These are phyloP conservation scores for Ptilonorhynchus violaceus DNA, from an alignment of 2,113 vertebrate genomes.

Conservation along the genomic window DNA sequence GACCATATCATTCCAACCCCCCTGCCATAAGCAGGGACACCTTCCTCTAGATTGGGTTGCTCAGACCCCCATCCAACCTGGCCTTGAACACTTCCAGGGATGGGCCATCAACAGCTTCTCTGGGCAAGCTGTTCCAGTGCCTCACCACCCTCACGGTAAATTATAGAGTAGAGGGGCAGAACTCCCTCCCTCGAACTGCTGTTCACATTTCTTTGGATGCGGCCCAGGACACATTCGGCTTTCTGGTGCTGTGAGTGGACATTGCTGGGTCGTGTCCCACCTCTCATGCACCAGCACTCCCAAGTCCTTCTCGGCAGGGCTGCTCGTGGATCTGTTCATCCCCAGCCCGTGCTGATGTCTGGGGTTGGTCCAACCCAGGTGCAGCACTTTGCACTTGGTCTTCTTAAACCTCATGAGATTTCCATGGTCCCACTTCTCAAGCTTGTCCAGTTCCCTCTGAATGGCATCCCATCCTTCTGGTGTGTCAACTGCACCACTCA, in stretches of 20 bases:
- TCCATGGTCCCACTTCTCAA: background rate
- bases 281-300: background rate
- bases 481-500: background rate
- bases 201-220: too few relatives aligned
- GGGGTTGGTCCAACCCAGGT: background rate
- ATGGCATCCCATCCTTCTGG: background rate
- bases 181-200: background rate
- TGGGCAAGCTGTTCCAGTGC: background rate
- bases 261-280: too few relatives aligned
- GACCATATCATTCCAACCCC: background rate
- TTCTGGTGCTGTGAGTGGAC: background rate
- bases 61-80: background rate
- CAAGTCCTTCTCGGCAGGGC: background rate
- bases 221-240: fast-evolving
- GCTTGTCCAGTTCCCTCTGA: background rate
- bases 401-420: background rate
- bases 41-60: background rate
- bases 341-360: background rate
- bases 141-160: background rate
- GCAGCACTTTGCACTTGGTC: background rate
- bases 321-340: background rate
- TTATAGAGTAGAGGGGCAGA: background rate
- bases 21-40: background rate
- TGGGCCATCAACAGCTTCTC: background rate
- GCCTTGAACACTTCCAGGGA: background rate